Percentiles rank a stretch among this genome's conserved stretches.
Evolutionary conservation across 2,113 vertebrate species (phyloP).

Genomic region (Thryonomys swinderianus): DNA sequence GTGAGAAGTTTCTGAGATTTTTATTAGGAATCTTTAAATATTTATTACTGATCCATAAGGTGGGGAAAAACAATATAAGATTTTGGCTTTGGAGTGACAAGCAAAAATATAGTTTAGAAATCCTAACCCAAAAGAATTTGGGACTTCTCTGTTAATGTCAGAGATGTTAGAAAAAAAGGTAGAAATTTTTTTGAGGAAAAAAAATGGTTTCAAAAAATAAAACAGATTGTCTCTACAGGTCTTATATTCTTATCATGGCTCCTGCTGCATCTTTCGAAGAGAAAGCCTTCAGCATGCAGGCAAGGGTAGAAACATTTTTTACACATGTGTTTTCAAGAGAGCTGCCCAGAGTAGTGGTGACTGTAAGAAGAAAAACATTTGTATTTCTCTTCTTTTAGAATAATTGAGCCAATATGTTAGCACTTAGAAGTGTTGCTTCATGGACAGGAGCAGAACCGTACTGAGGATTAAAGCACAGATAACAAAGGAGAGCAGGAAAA

Average conservation of each 20-base stretch:
- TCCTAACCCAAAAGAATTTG: not conserved
- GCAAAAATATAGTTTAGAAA: slow-evolving; percentile 7
- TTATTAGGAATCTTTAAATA: not conserved
- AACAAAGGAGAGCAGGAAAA: slow-evolving; percentile 62
- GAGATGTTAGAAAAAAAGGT: not conserved
- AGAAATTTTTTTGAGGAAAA: not conserved
- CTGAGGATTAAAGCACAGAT: slow-evolving; percentile 72
- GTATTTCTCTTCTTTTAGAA: slow-evolving; percentile 68
- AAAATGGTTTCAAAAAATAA: not conserved
- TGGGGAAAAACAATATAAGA: not conserved
- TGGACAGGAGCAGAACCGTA: slow-evolving; percentile 61
- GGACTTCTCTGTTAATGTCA: not conserved
- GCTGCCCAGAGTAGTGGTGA: slow-evolving; percentile 62
- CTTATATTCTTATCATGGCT: not conserved
- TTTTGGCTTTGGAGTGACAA: not conserved
- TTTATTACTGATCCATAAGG: not conserved
- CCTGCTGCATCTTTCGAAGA: not conserved
- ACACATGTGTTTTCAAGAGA: slow-evolving; percentile 62
- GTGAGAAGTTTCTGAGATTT: not conserved
- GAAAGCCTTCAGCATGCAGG: not conserved
- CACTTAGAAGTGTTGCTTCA: slow-evolving; percentile 70
- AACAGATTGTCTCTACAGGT: not conserved
- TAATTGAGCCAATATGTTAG: slow-evolving; percentile 68
- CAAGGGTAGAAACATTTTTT: not conserved
- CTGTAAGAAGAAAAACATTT: slow-evolving; percentile 70